Conservation (phyloP, 2,797 vertebrate species). For the Pelodytes ibericus region DNA sequence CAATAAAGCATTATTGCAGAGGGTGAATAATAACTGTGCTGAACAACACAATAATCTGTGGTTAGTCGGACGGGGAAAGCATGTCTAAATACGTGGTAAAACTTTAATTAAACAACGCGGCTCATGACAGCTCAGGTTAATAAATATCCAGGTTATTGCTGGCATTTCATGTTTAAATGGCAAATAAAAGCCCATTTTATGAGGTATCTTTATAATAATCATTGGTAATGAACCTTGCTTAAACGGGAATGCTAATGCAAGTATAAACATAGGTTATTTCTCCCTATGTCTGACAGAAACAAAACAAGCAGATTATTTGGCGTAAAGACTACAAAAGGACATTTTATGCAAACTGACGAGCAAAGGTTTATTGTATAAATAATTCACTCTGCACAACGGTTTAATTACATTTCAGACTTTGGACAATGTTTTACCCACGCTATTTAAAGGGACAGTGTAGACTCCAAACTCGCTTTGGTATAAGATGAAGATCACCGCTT, state of each 20-base stretch:
- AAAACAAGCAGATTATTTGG: neutral
- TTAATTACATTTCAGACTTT: too few species aligned
- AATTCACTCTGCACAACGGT: too few species aligned
- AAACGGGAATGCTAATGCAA: slow-evolving; percentile 18
- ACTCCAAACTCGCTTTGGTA: too few species aligned
- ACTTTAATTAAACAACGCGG: slow-evolving; percentile 46
- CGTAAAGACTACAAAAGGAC: neutral
- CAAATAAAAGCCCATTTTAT: slow-evolving; percentile 52
- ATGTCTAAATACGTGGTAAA: slow-evolving; percentile 36
- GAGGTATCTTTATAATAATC: slow-evolving; percentile 50
- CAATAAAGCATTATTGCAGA: slow-evolving; percentile 20
- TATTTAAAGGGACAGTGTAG: too few species aligned
- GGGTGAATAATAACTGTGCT: slow-evolving; percentile 28
- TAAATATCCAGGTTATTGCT: slow-evolving; percentile 50
- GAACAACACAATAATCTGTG: slow-evolving; percentile 21
- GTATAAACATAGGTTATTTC: neutral
- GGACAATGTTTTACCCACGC: too few species aligned
- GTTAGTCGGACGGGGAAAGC: slow-evolving; percentile 31
- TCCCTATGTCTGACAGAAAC: neutral
- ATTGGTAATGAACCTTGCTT: slow-evolving; percentile 37
- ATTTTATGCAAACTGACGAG: too few species aligned
- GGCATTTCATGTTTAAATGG: slow-evolving; percentile 53
- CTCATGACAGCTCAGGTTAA: slow-evolving; percentile 15
- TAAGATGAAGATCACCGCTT: too few species aligned
- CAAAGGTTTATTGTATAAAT: too few species aligned